Evolutionary conservation across 23 tunicate species (phyloP).

Genomic region (Corella eumyota): DNA sequence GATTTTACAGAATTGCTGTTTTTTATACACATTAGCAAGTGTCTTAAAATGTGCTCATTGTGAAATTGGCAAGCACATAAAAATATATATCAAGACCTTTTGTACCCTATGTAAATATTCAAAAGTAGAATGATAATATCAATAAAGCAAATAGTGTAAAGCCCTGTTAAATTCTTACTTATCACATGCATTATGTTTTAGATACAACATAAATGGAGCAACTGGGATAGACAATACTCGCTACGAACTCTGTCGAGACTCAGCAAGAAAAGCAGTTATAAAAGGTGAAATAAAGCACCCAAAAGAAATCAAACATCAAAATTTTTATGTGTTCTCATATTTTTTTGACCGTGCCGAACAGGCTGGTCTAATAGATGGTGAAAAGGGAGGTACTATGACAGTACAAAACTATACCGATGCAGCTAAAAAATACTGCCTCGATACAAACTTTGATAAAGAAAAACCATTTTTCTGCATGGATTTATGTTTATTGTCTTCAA

Average conservation of each 20-base stretch:
- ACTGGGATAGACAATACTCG: constrained; percentile 34
- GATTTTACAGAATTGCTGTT: constrained; percentile 8
- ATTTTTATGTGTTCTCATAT: constrained; percentile 73
- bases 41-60: too few species aligned
- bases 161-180: too few species aligned
- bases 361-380: constrained; percentile 38
- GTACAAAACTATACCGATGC: constrained; percentile 31
- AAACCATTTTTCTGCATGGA: constrained; percentile 72
- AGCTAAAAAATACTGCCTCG: constrained; percentile 35
- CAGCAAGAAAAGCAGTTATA: constrained; percentile 16
- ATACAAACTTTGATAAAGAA: constrained; percentile 9
- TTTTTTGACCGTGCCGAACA: constrained; percentile 74
- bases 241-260: constrained; percentile 16
- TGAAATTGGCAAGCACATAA: too few species aligned
- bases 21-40: too few species aligned
- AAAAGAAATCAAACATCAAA: constrained; percentile 34
- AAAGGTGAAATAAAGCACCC: constrained; percentile 13
- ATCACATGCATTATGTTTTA: constrained; percentile 15
- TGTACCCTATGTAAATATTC: too few species aligned
- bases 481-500: constrained; percentile 28
- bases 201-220: constrained; percentile 27
- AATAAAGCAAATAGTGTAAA: too few species aligned
- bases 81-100: too few species aligned
- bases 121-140: too few species aligned
- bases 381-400: constrained; percentile 48